Percentiles rank a stretch among this genome's conserved stretches.
phyloP scores from a whole-genome alignment of 2,113 vertebrate genomes.

The Chionodraco myersi region DNA sequence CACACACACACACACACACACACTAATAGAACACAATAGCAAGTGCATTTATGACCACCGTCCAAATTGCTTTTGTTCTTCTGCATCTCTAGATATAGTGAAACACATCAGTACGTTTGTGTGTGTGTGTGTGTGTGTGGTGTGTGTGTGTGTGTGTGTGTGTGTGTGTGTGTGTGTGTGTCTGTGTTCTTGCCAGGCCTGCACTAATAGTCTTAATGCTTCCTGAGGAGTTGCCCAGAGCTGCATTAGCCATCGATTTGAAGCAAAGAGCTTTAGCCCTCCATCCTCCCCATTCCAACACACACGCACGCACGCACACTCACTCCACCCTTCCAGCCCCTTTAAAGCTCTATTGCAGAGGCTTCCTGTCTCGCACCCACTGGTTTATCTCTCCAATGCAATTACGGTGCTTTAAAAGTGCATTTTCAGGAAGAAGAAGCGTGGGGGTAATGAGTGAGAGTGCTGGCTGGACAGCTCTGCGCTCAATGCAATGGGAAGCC shows the following conservation, averaged over 20 bases:
- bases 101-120: constrained; percentile 41
- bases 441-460: constrained; percentile 89
- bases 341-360: constrained; percentile 84
- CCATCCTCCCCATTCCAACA: constrained; percentile 28
- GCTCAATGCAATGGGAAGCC: constrained; percentile 67
- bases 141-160: constrained; percentile 28
- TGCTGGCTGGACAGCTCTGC: constrained; percentile 72
- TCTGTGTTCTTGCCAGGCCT: constrained; percentile 87
- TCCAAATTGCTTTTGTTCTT: constrained; percentile 33
- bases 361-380: constrained; percentile 96
- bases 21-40: background rate
- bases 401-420: constrained; percentile 97
- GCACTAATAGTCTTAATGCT: constrained; percentile 98
- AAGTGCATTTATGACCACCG: constrained; percentile 6
- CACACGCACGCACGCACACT: background rate
- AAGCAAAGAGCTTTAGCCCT: constrained; percentile 87
- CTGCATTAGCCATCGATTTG: constrained; percentile 99
- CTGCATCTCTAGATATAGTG: constrained; percentile 33
- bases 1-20: background rate
- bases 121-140: background rate
- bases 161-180: constrained; percentile 19
- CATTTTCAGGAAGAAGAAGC: constrained; percentile 95
- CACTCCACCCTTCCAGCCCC: constrained; percentile 54
- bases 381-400: constrained; percentile 98
- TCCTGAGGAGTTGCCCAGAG: constrained; percentile 97